Evolutionary conservation across 2,113 vertebrate genomes (phyloP).

Genomic region (Benitochromis conjunctus): DNA sequence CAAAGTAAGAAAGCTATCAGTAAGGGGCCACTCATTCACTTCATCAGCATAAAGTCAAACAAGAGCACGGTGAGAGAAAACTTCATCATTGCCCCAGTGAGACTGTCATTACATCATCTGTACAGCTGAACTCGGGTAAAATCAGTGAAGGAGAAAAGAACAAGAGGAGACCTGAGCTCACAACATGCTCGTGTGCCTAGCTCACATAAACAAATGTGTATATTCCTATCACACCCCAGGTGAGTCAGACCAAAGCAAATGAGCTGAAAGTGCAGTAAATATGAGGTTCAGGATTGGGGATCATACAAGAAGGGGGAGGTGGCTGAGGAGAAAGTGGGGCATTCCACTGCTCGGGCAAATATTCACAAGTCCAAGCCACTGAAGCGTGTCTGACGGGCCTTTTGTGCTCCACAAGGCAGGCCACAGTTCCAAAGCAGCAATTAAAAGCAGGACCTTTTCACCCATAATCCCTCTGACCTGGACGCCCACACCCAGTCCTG

Average conservation of each 20-base stretch:
- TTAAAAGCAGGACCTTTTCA: slow-evolving; percentile 80
- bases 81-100: background rate
- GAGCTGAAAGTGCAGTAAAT: slow-evolving; percentile 1
- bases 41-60: background rate
- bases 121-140: slow-evolving; percentile 15
- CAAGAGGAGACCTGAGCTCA: background rate
- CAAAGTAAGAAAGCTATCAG: background rate
- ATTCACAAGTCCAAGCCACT: slow-evolving; percentile 72
- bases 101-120: slow-evolving; percentile 13
- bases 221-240: slow-evolving; percentile 18
- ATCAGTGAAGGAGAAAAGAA: background rate
- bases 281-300: background rate
- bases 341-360: slow-evolving; percentile 79
- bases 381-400: slow-evolving; percentile 71
- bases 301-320: background rate
- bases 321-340: slow-evolving; percentile 32
- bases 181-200: background rate
- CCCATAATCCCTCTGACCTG: slow-evolving; percentile 75
- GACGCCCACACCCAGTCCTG: slow-evolving; percentile 69
- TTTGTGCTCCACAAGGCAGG: slow-evolving; percentile 74
- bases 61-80: background rate
- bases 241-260: slow-evolving; percentile 16
- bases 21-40: background rate
- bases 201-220: background rate
- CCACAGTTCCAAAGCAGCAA: slow-evolving; percentile 73